Evolutionary conservation across 2,797 vertebrate species (phyloP).

Genomic region (Amblyopsis hoosieri): DNA sequence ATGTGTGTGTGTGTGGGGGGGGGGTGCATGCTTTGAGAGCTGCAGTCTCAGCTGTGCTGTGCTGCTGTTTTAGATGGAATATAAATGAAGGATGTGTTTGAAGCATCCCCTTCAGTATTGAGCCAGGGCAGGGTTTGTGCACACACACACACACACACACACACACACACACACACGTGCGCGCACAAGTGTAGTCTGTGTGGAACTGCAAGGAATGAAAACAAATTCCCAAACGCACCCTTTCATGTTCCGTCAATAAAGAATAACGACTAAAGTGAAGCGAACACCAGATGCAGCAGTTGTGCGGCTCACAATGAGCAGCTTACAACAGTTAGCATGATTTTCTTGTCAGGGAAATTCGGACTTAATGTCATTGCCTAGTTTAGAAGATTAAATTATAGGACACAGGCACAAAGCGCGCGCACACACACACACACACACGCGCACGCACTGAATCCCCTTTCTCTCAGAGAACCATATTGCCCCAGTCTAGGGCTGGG

Average conservation of each 20-base stretch:
- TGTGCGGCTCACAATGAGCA: background rate
- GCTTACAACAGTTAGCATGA: too few relatives aligned
- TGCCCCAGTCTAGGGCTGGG: too few relatives aligned
- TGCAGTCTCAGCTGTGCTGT: conserved; percentile 64
- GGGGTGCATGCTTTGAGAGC: too few relatives aligned
- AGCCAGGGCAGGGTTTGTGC: conserved; percentile 39
- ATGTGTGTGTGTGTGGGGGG: conserved; percentile 24
- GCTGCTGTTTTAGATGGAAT: conserved; percentile 53
- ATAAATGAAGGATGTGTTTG: conserved; percentile 61
- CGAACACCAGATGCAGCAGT: too few relatives aligned
- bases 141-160: conserved; percentile 30
- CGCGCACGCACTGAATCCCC: background rate
- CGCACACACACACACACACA: conserved; percentile 5
- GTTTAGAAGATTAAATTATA: background rate
- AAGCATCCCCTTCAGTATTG: conserved; percentile 60
- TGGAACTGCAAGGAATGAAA: background rate
- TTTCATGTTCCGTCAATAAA: background rate
- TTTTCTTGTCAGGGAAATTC: background rate
- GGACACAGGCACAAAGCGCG: background rate
- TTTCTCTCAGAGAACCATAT: too few relatives aligned
- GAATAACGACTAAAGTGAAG: too few relatives aligned
- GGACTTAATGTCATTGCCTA: background rate
- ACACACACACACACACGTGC: conserved; percentile 17
- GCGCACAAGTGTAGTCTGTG: conserved; percentile 1
- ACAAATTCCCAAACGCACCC: background rate